phyloP scores from a whole-genome alignment of 2,113 vertebrate species.

The Hyla sarda region DNA sequence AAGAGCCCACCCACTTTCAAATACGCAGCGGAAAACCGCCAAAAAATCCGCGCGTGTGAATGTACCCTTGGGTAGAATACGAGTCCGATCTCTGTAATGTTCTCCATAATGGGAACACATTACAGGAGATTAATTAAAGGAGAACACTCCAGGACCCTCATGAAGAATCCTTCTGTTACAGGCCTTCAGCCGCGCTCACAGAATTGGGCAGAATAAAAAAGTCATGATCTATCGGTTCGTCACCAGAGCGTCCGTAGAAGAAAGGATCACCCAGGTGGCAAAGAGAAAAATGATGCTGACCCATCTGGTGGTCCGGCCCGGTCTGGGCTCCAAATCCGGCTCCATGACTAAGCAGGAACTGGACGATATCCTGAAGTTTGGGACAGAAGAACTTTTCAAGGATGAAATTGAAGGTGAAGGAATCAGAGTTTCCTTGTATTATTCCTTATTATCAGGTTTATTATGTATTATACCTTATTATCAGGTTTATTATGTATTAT shows the following conservation, averaged over 20 bases:
- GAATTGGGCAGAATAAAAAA: conserved; percentile 96
- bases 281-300: conserved; percentile 99
- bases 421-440: too few relatives aligned
- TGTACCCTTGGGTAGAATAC: too few relatives aligned
- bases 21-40: too few relatives aligned
- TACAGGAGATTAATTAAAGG: not conserved
- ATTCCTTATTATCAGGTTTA: too few relatives aligned
- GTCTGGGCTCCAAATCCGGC: conserved; percentile 95
- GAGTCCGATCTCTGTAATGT: not conserved
- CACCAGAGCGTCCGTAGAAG: conserved; percentile 93
- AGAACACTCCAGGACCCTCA: too few relatives aligned
- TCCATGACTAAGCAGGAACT: conserved; percentile 99
- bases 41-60: too few relatives aligned
- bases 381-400: conserved; percentile 97
- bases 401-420: conserved; percentile 90
- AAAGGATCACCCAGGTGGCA: conserved; percentile 97
- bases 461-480: too few relatives aligned
- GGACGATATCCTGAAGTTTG: conserved; percentile 97
- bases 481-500: too few relatives aligned
- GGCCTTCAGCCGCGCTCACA: conserved; percentile 97
- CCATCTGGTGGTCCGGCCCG: conserved; percentile 93
- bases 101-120: not conserved
- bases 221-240: conserved; percentile 99
- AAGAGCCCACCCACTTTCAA: too few relatives aligned
- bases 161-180: conserved; percentile 61